Conservation (phyloP, 2,113 vertebrate species). For the Pteronura brasiliensis region DNA sequence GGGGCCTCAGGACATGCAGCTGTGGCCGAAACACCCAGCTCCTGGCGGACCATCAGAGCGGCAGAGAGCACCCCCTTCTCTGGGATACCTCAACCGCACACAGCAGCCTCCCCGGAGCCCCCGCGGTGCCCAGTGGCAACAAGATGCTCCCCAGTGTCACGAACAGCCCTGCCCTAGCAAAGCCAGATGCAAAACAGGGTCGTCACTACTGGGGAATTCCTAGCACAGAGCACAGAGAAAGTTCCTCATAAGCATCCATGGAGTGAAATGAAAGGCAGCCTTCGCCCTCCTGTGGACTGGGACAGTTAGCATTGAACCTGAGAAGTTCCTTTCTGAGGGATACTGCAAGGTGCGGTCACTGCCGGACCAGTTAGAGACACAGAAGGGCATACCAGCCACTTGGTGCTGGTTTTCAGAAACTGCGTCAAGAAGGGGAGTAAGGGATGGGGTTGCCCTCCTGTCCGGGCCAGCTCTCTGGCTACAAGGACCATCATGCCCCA, state of each 20-base stretch:
- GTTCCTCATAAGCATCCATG: not conserved
- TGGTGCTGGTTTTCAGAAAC: not conserved
- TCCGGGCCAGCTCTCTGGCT: not conserved
- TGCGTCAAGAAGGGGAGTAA: not conserved
- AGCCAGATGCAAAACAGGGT: not conserved
- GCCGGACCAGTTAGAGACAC: not conserved
- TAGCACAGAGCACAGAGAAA: not conserved
- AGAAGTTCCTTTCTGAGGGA: not conserved
- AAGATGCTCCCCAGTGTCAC: not conserved
- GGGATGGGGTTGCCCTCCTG: not conserved
- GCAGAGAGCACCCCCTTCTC: not conserved
- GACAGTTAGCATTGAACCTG: not conserved
- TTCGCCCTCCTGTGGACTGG: not conserved
- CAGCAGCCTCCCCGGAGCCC: not conserved
- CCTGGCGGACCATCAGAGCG: fast-evolving
- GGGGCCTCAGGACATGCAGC: no score
- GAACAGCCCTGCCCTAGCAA: not conserved
- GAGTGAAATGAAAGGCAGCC: not conserved
- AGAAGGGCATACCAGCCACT: not conserved
- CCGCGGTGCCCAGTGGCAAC: not conserved
- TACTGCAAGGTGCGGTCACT: not conserved
- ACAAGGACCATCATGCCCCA: not conserved
- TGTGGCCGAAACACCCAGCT: not conserved
- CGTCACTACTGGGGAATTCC: not conserved
- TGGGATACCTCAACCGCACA: not conserved